These are phyloP conservation scores for Cyrtonyx montezumae DNA, from an alignment of 2,113 vertebrate genomes.

Conservation along the genomic window DNA sequence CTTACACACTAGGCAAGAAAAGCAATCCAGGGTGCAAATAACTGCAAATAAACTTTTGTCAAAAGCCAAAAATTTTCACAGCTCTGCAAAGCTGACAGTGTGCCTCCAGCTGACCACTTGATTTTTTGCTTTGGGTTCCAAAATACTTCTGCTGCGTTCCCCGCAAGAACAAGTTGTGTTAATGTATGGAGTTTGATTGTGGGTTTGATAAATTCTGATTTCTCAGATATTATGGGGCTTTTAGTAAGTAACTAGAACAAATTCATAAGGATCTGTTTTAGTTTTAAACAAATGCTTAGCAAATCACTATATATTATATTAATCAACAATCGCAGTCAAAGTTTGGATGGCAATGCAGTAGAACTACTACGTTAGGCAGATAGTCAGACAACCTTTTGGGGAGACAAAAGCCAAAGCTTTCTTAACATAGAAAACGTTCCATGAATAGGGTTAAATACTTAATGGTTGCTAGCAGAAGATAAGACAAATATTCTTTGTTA, in stretches of 20 bases:
- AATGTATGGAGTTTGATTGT: background rate
- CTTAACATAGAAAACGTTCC: constrained; percentile 53
- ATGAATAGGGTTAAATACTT: constrained; percentile 65
- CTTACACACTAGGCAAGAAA: background rate
- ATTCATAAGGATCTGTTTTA: background rate
- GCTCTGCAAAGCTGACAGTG: background rate
- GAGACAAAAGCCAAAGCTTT: constrained; percentile 61
- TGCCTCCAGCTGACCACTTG: background rate
- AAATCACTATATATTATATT: background rate
- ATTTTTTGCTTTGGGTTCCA: background rate
- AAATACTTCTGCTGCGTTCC: background rate
- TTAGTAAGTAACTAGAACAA: constrained; percentile 40
- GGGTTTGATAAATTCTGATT: background rate
- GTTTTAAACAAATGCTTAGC: constrained; percentile 3
- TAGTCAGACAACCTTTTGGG: constrained; percentile 50
- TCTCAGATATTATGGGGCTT: background rate
- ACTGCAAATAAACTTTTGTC: constrained; percentile 32
- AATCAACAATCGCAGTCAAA: constrained; percentile 2
- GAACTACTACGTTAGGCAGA: background rate
- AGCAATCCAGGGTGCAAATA: constrained; percentile 5
- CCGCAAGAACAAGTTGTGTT: background rate
- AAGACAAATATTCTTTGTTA: constrained; percentile 76
- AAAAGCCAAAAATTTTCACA: constrained; percentile 7
- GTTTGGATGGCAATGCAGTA: background rate
- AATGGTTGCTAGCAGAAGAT: constrained; percentile 69